phyloP scores from a whole-genome alignment of 1,140 invertebrate genomes.

The Drosophila kohkoa region DNA sequence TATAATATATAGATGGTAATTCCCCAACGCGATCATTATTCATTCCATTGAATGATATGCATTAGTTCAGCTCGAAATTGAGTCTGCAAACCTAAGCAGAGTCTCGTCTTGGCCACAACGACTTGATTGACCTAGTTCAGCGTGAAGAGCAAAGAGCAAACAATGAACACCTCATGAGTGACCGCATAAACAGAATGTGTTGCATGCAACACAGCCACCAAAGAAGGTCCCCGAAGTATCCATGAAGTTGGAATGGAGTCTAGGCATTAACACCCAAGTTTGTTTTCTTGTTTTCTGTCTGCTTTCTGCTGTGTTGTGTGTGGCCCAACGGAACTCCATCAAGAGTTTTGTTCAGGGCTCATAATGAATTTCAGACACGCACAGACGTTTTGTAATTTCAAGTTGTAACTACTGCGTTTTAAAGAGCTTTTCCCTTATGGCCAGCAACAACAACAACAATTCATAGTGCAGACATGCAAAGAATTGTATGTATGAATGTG shows the following conservation, averaged over 20 bases:
- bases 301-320: constrained; percentile 39
- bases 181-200: constrained; percentile 44
- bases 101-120: constrained; percentile 11
- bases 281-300: background rate
- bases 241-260: constrained; percentile 4
- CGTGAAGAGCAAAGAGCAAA: constrained; percentile 63
- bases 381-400: constrained; percentile 83
- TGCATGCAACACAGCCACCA: constrained; percentile 17
- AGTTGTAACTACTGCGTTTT: constrained; percentile 76
- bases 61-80: constrained; percentile 9
- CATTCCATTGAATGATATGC: constrained; percentile 7
- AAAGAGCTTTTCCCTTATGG: constrained; percentile 66
- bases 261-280: constrained; percentile 60
- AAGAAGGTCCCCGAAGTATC: background rate
- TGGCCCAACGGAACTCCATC: constrained; percentile 45
- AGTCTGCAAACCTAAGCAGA: background rate
- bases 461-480: constrained; percentile 40
- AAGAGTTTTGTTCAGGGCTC: constrained; percentile 37
- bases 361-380: constrained; percentile 84
- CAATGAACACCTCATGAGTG: constrained; percentile 75
- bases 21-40: background rate
- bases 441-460: constrained; percentile 23
- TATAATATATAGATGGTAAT: too few relatives aligned
- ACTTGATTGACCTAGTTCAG: constrained; percentile 71
- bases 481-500: constrained; percentile 21